These are phyloP conservation scores for Clarias batrachus DNA, from an alignment of 2,113 vertebrate species.

Conservation along the genomic window DNA sequence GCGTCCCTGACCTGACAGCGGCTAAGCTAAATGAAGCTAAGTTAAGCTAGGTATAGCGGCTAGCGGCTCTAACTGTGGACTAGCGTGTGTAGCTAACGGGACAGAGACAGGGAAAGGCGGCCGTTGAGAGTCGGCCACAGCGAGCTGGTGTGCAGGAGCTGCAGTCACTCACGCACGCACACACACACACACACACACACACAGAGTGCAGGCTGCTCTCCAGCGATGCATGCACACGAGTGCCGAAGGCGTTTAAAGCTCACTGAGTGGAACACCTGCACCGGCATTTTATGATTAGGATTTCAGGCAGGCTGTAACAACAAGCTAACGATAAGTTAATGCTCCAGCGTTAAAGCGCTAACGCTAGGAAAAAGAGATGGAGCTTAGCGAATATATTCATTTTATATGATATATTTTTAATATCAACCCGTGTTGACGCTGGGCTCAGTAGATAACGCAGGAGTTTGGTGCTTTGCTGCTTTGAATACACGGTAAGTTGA, in stretches of 20 bases:
- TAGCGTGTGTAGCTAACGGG: background rate
- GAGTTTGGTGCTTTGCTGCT: background rate
- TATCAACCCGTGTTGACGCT: background rate
- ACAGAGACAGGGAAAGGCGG: background rate
- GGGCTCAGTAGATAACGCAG: background rate
- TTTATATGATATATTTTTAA: background rate
- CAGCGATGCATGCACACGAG: background rate
- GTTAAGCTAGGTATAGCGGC: background rate
- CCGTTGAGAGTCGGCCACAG: background rate
- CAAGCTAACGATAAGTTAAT: background rate
- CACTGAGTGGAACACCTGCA: background rate
- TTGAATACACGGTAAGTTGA: slow-evolving; percentile 40
- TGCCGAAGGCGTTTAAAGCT: background rate
- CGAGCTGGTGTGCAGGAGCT: background rate
- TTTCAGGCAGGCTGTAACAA: background rate
- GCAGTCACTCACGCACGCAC: background rate
- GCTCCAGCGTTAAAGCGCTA: background rate
- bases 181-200: no score
- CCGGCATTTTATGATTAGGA: background rate
- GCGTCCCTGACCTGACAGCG: background rate
- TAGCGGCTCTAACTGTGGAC: background rate
- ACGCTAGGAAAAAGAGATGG: background rate
- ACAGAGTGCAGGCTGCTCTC: background rate
- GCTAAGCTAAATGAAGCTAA: background rate
- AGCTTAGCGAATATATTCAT: background rate